Base-by-base conservation (phyloP, 2,888 invertebrate genomes). In the Allygus modestus region DNA sequence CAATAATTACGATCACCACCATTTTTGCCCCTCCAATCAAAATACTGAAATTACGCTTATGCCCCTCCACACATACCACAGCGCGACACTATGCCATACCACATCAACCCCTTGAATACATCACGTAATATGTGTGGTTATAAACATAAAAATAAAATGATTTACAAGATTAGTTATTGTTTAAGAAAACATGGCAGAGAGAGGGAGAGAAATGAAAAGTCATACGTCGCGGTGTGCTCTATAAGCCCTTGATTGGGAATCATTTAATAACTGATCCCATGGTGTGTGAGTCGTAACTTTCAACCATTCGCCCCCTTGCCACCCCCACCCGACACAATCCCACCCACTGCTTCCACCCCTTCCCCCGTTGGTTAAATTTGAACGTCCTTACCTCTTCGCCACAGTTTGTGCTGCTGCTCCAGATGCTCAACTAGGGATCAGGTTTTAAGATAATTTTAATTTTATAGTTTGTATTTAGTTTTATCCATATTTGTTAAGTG, bases 241-340 rank as follows among this genome's bases (percentile, higher is more conserved):
- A 4, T 23, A n/a, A 5, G 23, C 23, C 58, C 58, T 23, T 58
- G 58, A 58, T 58, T 58, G 58, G 58, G 58, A 58, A 58, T 23
- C 58, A 58, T 58, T 58, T 58, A 58, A 58, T 58, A 58, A 58
- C 20, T 23, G 58, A 23, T 58, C 58, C 23, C 23, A 26, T 58
- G 58, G 58, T 11, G 58, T 23, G 58, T 51, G 9, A 23, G 58
- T 23, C 58, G 5, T 58, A 58, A 23, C 58, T 23, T 23, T 23
- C 1, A 7, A 58, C 58, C 58, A 9, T 12, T 23, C 58, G 9
- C 58, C 58, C 58, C 23, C 58, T 12, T 12, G 46, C n/a, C 58
- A 9, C 58, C 23, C 58, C 58, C 58, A 7, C 23, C 23, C 23
- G 1, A 23, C 23, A n/a, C n/a, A n/a, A n/a, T n/a, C n/a, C n/a